Evolutionary conservation across 2,888 invertebrate species (phyloP), one percentile per base, ranked within the genome.

Genomic region (Drosophila kuntzei): DNA sequence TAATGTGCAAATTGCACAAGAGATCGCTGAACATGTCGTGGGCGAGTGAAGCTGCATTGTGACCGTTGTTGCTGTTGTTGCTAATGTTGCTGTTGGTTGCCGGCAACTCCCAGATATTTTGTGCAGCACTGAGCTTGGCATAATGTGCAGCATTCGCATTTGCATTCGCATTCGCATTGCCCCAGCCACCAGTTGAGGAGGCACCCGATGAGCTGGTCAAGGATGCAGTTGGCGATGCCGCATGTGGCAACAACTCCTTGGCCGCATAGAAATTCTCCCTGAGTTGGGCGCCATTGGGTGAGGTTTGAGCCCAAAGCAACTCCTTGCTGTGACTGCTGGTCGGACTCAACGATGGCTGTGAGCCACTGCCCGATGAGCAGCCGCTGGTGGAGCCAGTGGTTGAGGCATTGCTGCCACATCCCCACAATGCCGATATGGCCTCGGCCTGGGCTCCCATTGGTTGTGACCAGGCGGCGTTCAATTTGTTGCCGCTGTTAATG

Each of bases 321-420:
- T 92, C 92, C 80, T 92, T 92, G 80, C 92, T 91, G 77, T 91
- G 91, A 72, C 90, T 76, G 57, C 89, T 90, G 55, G 89, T 91
- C 47, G 92, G 92, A 62, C 92, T 92, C 18, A 91, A 65, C 66
- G 91, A 91, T 7, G 91, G 91, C 79, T 91, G 91, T 18, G 90
- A 90, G 43, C 86, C 80, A 67, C 87, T 89, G 58, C 90, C 90
- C 39, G 87, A 89, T 0, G 88, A 90, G 65, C 90, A 91, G 63
- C 90, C 91, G 41, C 90, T 91, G 58, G 89, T 85, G 11, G 87
- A 82, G 25, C 65, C 74, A 1, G 46, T 58, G 7, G 61, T 65
- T 2, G 86, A 80, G 73, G 82, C 76, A 70, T 59, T 87, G 78
- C 79, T 88, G 57, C 88, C 83, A 55, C 91, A 90, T 64, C 90